phyloP scores from a whole-genome alignment of 2,888 invertebrate genomes.

The Nematopogon swammerdamellus region DNA sequence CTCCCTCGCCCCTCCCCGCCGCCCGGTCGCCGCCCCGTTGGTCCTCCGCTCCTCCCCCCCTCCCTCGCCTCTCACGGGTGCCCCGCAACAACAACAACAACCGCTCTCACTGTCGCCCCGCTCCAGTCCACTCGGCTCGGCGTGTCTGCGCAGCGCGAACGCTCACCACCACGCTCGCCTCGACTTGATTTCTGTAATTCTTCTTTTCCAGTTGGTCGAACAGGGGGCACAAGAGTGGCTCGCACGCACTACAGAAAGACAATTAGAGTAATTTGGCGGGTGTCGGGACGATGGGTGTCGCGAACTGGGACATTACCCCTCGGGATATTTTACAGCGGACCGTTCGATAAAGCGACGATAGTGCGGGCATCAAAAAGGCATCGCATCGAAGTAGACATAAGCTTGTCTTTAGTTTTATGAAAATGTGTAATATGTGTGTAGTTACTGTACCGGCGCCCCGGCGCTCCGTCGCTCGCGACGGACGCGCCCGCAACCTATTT shows the following conservation, averaged over 20 bases:
- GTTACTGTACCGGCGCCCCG: slow-evolving; percentile 17
- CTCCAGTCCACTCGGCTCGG: slow-evolving; percentile 4
- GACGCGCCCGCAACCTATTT: too few relatives aligned
- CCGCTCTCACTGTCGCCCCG: slow-evolving; percentile 13
- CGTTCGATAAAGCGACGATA: slow-evolving; percentile 45
- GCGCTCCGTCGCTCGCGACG: neutral
- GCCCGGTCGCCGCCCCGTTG: slow-evolving; percentile 16
- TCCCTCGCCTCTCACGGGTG: slow-evolving; percentile 15
- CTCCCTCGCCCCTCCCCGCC: slow-evolving; percentile 12
- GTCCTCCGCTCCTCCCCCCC: slow-evolving; percentile 15
- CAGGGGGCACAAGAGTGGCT: slow-evolving; percentile 58
- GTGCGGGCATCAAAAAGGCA: slow-evolving; percentile 48
- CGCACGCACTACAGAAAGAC: slow-evolving; percentile 45
- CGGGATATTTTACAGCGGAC: slow-evolving; percentile 54
- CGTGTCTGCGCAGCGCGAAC: slow-evolving; percentile 15
- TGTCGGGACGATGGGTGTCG: slow-evolving; percentile 49
- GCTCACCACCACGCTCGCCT: slow-evolving; percentile 16
- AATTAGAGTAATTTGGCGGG: slow-evolving; percentile 50
- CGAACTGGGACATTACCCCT: slow-evolving; percentile 28
- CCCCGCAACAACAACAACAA: slow-evolving; percentile 54
- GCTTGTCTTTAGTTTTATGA: slow-evolving; percentile 16
- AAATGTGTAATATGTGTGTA: slow-evolving; percentile 1
- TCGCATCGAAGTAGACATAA: slow-evolving; percentile 52
- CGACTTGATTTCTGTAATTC: slow-evolving; percentile 51
- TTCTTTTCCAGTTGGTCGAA: slow-evolving; percentile 58